Evolutionary conservation across 2,888 invertebrate genomes (phyloP).

Genomic region (Chloromyia formosa): DNA sequence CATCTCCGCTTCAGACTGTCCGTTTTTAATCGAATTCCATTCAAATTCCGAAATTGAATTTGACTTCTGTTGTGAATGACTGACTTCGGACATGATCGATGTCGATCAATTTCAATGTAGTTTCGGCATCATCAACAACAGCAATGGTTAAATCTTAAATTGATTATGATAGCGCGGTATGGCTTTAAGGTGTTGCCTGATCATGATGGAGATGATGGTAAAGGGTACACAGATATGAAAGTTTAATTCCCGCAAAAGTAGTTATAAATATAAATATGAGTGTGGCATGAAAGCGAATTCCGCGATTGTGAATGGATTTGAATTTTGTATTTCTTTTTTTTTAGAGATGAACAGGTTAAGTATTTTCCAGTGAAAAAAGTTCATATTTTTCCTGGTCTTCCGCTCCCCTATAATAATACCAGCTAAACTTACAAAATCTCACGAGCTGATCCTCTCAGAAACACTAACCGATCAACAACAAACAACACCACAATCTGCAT

Average conservation of each 20-base stretch:
- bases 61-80: conserved; percentile 36
- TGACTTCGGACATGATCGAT: conserved; percentile 36
- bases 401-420: too few relatives aligned
- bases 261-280: too few relatives aligned
- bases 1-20: conserved; percentile 10
- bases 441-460: too few relatives aligned
- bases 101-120: conserved; percentile 34
- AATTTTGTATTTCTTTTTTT: too few relatives aligned
- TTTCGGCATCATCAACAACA: conserved; percentile 5
- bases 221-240: not conserved
- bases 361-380: too few relatives aligned
- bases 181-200: not conserved
- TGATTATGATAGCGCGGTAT: conserved; percentile 11
- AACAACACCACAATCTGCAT: too few relatives aligned
- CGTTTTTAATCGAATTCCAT: conserved; percentile 33
- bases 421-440: too few relatives aligned
- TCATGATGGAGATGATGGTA: not conserved
- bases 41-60: conserved; percentile 40
- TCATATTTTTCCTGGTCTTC: too few relatives aligned
- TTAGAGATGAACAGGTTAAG: too few relatives aligned
- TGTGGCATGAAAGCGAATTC: too few relatives aligned
- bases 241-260: not conserved
- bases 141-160: conserved; percentile 4
- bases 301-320: too few relatives aligned
- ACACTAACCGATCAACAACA: too few relatives aligned